A percentile compares a stretch with the other conserved stretches of the same genome.
These are phyloP conservation scores for Alosa sapidissima DNA, from an alignment of 2,797 vertebrate genomes.

Conservation along the genomic window DNA sequence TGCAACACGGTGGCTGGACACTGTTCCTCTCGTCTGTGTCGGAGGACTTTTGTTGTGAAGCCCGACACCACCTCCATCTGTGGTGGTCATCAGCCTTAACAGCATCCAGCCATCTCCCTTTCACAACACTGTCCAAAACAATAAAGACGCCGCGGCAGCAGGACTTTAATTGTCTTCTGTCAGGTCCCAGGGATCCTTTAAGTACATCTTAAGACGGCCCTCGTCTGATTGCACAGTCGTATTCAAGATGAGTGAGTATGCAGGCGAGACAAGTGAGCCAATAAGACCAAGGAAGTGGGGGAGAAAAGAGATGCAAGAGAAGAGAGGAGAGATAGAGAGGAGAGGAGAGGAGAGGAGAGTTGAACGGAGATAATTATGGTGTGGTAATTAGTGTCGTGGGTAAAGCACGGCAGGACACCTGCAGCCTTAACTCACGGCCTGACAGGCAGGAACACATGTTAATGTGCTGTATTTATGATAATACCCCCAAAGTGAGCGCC, in stretches of 20 bases:
- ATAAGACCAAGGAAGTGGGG: background rate
- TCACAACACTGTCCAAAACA: background rate
- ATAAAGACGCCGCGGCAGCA: background rate
- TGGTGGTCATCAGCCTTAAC: background rate
- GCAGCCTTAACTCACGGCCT: slow-evolving; percentile 94
- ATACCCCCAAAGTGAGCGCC: slow-evolving; percentile 70
- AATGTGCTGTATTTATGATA: slow-evolving; percentile 94
- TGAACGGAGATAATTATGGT: slow-evolving; percentile 93
- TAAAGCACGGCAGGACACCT: slow-evolving; percentile 90
- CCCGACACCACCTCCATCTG: background rate
- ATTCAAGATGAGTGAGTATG: background rate
- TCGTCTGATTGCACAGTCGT: background rate
- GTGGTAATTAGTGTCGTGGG: slow-evolving; percentile 91
- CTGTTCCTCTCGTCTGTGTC: background rate
- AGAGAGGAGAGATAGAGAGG: slow-evolving; percentile 34
- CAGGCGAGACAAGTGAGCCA: background rate
- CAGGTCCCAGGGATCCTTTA: background rate
- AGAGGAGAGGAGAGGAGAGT: slow-evolving; percentile 74
- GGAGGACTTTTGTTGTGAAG: background rate
- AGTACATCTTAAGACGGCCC: background rate
- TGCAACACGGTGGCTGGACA: background rate
- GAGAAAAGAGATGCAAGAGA: slow-evolving; percentile 17
- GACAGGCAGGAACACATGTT: slow-evolving; percentile 93
- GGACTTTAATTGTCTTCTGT: slow-evolving; percentile 8
- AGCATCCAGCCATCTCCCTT: background rate